Conservation (phyloP, 2,113 vertebrate genomes). For the Dissostichus mawsoni region DNA sequence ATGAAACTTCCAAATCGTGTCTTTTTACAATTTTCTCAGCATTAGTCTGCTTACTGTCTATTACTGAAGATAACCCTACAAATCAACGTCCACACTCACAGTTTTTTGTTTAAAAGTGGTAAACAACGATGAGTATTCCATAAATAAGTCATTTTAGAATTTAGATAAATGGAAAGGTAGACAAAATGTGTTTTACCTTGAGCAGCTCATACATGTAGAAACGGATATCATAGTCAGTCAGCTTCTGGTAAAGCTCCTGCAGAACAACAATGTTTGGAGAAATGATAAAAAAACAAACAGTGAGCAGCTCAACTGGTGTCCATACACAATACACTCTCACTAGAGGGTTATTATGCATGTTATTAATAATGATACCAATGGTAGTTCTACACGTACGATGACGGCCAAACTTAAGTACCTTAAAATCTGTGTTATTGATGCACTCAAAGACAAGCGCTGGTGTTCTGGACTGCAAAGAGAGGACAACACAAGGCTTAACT, state of each 20-base stretch:
- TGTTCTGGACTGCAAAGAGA: conserved; percentile 93
- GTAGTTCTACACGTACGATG: conserved; percentile 42
- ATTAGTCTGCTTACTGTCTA: not conserved
- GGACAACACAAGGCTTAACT: conserved; percentile 61
- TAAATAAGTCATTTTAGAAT: not conserved
- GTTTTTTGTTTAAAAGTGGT: not conserved
- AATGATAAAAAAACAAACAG: not conserved
- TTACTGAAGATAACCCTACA: not conserved
- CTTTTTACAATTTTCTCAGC: not conserved
- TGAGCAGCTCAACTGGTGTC: not conserved
- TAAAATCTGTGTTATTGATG: conserved; percentile 99
- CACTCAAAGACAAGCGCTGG: conserved; percentile 99
- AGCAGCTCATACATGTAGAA: conserved; percentile 99
- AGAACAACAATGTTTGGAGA: conserved; percentile 61
- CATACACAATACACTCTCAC: conserved; percentile 1
- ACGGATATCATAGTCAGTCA: conserved; percentile 98
- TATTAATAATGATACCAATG: conserved; percentile 56
- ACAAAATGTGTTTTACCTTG: conserved; percentile 86
- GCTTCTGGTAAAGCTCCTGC: conserved; percentile 99
- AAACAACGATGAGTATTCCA: not conserved
- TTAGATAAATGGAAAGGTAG: not conserved
- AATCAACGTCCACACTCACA: not conserved
- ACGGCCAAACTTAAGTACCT: conserved; percentile 85
- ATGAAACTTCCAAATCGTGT: not conserved
- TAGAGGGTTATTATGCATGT: conserved; percentile 34